phyloP scores from a whole-genome alignment of 2,888 invertebrate genomes.

The Piscicola geometra region DNA sequence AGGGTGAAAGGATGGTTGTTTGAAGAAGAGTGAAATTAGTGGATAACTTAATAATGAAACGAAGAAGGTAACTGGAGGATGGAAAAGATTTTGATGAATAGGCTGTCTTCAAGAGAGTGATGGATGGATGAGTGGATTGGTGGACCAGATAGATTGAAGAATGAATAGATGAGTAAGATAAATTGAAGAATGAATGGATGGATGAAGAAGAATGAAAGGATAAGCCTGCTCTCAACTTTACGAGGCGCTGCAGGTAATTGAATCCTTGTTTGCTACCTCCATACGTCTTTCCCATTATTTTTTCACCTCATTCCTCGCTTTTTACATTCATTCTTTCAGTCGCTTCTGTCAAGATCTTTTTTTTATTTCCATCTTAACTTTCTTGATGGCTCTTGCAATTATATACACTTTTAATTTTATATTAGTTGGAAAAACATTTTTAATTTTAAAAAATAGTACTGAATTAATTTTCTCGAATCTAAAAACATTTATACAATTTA shows the following conservation, averaged over 20 bases:
- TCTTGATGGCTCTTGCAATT: neutral
- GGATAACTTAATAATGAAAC: no score
- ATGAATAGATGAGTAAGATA: neutral
- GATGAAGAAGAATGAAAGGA: neutral
- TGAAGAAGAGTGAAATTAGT: no score
- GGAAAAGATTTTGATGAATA: no score
- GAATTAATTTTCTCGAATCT: no score
- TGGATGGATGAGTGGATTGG: no score
- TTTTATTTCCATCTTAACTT: neutral
- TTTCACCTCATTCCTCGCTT: neutral
- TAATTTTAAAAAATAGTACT: no score
- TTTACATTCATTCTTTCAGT: neutral
- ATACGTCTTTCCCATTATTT: constrained; percentile 10
- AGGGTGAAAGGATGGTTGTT: no score
- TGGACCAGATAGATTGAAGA: neutral
- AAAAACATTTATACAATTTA: no score
- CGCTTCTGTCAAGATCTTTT: neutral
- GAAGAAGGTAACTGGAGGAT: no score
- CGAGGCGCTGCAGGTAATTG: neutral
- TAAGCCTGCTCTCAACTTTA: neutral
- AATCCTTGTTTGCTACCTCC: constrained; percentile 11
- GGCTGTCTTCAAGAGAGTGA: no score
- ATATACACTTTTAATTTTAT: neutral
- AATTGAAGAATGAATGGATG: neutral
- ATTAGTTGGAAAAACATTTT: no score